Percentiles rank a stretch among this genome's conserved stretches.
Conservation (phyloP, 2,113 vertebrate genomes). For the Tupaia chinensis region DNA sequence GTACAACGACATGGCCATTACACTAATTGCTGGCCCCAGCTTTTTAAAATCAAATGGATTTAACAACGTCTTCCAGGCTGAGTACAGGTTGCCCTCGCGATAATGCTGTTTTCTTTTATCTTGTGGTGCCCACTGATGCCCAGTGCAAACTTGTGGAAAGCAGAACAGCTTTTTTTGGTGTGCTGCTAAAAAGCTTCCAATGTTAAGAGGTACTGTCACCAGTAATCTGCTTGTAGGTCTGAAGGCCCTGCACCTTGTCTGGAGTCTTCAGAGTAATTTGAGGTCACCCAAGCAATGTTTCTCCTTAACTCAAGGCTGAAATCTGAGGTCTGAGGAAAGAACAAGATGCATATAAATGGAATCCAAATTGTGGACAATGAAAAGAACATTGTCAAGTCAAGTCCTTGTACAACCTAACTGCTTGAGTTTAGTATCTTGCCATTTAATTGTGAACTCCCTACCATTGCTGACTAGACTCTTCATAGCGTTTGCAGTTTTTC, state of each 20-base stretch:
- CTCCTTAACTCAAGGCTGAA: too few species aligned
- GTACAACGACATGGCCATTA: too few species aligned
- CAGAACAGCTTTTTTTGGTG: neutral
- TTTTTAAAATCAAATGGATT: neutral
- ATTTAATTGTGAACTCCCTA: too few species aligned
- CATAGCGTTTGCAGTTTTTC: too few species aligned
- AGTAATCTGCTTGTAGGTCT: accelerated
- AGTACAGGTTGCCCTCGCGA: neutral
- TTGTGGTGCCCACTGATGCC: neutral
- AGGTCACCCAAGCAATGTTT: conserved; percentile 30
- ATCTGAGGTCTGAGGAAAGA: too few species aligned
- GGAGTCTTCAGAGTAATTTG: too few species aligned
- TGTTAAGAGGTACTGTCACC: neutral
- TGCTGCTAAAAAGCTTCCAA: accelerated
- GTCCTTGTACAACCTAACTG: too few species aligned
- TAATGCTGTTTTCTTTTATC: neutral
- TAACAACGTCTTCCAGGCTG: accelerated
- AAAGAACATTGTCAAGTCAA: too few species aligned
- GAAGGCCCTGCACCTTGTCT: neutral
- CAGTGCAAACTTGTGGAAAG: accelerated
- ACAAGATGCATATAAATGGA: neutral
- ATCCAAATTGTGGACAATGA: neutral
- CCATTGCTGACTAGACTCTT: too few species aligned
- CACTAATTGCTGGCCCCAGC: too few species aligned
- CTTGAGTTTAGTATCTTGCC: too few species aligned